These are phyloP conservation scores for Eclectus roratus DNA, from an alignment of 2,113 vertebrate species.

Conservation along the genomic window DNA sequence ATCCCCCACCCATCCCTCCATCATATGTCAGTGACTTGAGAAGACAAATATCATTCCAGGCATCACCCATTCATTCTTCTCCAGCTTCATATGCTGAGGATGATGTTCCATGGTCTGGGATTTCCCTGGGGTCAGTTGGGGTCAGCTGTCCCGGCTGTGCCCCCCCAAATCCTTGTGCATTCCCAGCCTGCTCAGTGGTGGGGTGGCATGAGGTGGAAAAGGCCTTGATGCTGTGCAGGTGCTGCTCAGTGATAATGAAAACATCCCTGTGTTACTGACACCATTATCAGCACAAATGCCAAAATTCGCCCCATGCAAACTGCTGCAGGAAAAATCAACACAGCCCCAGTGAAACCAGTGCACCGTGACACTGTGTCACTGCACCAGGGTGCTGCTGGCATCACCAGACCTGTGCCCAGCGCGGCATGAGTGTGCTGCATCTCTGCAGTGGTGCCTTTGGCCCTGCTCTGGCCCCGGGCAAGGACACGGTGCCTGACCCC, in stretches of 20 bases:
- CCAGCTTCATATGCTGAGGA: accelerated
- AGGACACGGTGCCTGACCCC: accelerated
- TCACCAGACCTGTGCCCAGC: background rate
- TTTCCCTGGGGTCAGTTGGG: background rate
- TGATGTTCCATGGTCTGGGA: background rate
- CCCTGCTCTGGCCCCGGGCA: background rate
- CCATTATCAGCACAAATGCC: background rate
- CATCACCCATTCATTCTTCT: background rate
- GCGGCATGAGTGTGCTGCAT: accelerated
- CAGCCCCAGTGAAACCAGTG: background rate
- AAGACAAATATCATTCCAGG: background rate
- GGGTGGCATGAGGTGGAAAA: background rate
- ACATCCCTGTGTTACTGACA: background rate
- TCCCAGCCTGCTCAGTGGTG: background rate
- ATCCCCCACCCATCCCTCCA: background rate
- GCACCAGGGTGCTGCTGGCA: background rate
- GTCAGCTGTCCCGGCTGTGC: background rate
- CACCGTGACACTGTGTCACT: accelerated
- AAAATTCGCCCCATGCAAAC: background rate
- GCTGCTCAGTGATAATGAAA: background rate
- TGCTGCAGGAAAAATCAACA: background rate
- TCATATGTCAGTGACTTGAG: accelerated
- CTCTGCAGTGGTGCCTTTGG: background rate
- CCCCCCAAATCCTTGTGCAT: background rate
- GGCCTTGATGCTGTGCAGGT: background rate